These are phyloP conservation scores for Ooceraea biroi DNA, from an alignment of 1,140 invertebrate genomes.

Conservation along the genomic window DNA sequence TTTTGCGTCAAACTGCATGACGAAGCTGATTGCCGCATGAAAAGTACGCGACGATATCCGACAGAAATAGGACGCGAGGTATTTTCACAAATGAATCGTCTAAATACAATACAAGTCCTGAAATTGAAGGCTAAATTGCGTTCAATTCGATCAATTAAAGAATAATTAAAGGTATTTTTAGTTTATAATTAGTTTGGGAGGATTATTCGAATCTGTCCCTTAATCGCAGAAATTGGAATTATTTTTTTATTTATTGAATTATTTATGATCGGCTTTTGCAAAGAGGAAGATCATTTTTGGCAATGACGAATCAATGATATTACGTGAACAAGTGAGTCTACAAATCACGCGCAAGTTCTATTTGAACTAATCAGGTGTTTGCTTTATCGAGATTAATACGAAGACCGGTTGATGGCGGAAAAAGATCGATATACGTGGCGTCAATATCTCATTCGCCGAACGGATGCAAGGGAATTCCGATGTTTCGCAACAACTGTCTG, in stretches of 20 bases:
- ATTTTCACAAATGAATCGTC: background rate
- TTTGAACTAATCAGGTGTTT: background rate
- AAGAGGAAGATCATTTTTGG: too few species aligned
- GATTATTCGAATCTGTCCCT: background rate
- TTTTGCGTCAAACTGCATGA: slow-evolving; percentile 52
- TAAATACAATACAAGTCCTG: background rate
- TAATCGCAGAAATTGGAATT: too few species aligned
- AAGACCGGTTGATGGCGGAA: background rate
- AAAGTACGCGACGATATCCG: background rate
- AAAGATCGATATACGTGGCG: background rate
- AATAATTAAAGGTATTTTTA: too few species aligned
- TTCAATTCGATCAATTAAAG: background rate
- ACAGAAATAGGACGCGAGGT: background rate
- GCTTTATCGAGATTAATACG: background rate
- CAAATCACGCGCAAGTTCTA: too few species aligned
- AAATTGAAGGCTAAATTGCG: background rate
- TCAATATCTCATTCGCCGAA: background rate
- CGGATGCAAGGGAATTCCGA: slow-evolving; percentile 13
- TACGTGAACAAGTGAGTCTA: too few species aligned
- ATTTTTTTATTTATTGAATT: too few species aligned
- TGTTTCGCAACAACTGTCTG: background rate
- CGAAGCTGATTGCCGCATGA: slow-evolving; percentile 26
- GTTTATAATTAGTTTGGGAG: too few species aligned
- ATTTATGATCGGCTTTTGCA: too few species aligned
- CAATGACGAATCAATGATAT: too few species aligned